Conservation (phyloP, 2,888 invertebrate species). For the Malachius bipustulatus region DNA sequence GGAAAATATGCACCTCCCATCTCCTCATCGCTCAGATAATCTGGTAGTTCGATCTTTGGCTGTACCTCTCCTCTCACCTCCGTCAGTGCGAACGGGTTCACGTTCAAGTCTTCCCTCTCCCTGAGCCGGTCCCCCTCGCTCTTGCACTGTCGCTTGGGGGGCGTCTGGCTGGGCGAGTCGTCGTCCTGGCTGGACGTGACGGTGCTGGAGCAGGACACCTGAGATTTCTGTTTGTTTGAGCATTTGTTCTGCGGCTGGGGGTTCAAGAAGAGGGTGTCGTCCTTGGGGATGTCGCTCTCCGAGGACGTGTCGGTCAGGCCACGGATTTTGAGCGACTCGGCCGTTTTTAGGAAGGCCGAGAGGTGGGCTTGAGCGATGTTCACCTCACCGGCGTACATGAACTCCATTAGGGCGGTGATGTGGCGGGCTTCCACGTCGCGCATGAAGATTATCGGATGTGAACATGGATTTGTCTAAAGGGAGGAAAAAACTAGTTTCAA, state of each 20-base stretch:
- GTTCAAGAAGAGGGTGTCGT: conserved; percentile 28
- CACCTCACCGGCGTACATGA: conserved; percentile 79
- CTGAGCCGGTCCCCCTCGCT: conserved; percentile 26
- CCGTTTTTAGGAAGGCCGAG: conserved; percentile 62
- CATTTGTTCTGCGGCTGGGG: conserved; percentile 23
- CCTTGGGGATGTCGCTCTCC: conserved; percentile 35
- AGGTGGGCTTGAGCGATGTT: conserved; percentile 70
- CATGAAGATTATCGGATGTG: conserved; percentile 77
- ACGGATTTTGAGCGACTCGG: conserved; percentile 66
- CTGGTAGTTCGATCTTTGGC: conserved; percentile 63
- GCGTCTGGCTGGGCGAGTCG: conserved; percentile 23
- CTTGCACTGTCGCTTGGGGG: conserved; percentile 28
- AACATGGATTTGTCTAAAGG: conserved; percentile 70
- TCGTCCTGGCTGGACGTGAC: conserved; percentile 36
- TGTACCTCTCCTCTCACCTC: conserved; percentile 29
- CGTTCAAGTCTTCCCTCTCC: conserved; percentile 25
- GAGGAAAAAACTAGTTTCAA: too few relatives aligned
- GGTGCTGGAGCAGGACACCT: conserved; percentile 29
- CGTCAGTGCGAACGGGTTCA: conserved; percentile 31
- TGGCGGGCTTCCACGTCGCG: conserved; percentile 71
- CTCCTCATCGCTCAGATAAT: conserved; percentile 61
- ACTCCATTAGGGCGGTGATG: conserved; percentile 65
- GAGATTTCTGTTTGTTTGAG: conserved; percentile 20
- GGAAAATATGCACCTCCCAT: conserved; percentile 27
- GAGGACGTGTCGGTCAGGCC: conserved; percentile 58